Conservation (phyloP, 2,888 invertebrate genomes). For the Philonicus albiceps region DNA sequence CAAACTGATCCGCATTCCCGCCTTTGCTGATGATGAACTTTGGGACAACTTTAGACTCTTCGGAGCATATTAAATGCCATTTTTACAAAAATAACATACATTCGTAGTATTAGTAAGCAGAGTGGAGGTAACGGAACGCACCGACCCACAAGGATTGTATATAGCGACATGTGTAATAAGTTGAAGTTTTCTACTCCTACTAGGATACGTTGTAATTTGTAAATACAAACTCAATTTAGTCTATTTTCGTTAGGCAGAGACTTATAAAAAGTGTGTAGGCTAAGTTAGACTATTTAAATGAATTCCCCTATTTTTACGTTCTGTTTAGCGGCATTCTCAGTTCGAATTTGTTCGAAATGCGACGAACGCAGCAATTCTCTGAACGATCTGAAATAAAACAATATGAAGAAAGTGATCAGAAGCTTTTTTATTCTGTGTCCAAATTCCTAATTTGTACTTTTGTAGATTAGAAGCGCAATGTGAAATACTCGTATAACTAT, state of each 20-base stretch:
- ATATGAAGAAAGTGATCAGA: neutral
- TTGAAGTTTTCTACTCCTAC: slow-evolving; percentile 32
- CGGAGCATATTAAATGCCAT: slow-evolving; percentile 25
- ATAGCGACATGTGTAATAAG: slow-evolving; percentile 5
- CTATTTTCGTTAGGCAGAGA: slow-evolving; percentile 22
- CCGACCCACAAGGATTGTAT: slow-evolving; percentile 6
- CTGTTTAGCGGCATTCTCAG: neutral
- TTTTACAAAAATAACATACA: slow-evolving; percentile 17
- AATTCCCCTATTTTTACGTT: slow-evolving; percentile 1
- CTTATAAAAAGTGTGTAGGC: neutral
- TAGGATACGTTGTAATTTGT: slow-evolving; percentile 31
- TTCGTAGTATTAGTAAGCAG: slow-evolving; percentile 16
- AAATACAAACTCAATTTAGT: neutral
- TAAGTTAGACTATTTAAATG: slow-evolving; percentile 34
- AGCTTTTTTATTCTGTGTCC: neutral
- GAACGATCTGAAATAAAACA: neutral
- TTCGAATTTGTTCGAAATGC: neutral
- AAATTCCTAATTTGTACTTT: neutral
- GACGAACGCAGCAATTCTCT: neutral
- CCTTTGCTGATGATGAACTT: neutral
- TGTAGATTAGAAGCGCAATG: neutral
- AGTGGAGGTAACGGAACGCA: neutral
- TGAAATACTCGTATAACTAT: too few species aligned
- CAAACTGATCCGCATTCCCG: neutral
- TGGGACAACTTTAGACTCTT: neutral